Percentiles rank a stretch among this genome's conserved stretches.
Evolutionary conservation across 2,888 invertebrate genomes (phyloP).

Genomic region (Smittia sp.): DNA sequence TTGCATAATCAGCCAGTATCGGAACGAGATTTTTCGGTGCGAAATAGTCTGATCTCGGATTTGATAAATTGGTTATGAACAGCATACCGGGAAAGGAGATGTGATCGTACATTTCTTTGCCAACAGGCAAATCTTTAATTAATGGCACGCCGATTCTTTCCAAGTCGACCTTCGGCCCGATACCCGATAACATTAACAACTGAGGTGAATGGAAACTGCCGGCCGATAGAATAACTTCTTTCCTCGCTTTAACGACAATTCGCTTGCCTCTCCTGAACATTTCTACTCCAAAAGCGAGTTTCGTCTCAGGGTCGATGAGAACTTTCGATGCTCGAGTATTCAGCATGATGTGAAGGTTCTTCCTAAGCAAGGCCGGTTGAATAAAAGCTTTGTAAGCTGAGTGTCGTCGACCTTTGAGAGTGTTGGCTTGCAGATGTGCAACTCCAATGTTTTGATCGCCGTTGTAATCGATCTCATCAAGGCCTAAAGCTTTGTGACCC

Average conservation of each 20-base stretch:
- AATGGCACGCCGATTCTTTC: conserved; percentile 58
- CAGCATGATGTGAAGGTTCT: conserved; percentile 55
- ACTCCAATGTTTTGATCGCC: conserved; percentile 51
- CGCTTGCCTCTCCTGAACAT: conserved; percentile 55
- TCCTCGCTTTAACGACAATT: conserved; percentile 59
- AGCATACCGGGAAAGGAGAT: conserved; percentile 56
- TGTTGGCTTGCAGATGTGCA: conserved; percentile 54
- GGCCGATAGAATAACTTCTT: conserved; percentile 83
- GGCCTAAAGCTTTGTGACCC: conserved; percentile 53
- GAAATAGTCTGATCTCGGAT: not conserved
- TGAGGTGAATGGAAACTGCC: conserved; percentile 89
- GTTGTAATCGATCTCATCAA: conserved; percentile 53
- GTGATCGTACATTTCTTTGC: conserved; percentile 64
- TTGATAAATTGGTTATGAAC: conserved; percentile 53
- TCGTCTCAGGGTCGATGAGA: conserved; percentile 55
- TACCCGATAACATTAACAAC: conserved; percentile 81
- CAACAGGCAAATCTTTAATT: conserved; percentile 65
- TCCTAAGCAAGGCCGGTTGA: conserved; percentile 54
- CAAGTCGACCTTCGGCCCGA: conserved; percentile 59
- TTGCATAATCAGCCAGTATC: conserved; percentile 35
- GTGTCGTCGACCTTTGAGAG: conserved; percentile 56
- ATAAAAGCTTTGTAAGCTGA: conserved; percentile 62
- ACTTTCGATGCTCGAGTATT: conserved; percentile 61
- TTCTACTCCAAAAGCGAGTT: conserved; percentile 55
- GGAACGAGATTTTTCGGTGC: conserved; percentile 46